Evolutionary conservation across 2,888 invertebrate species (phyloP), one percentile per base, ranked within the genome.

Genomic region (Eupithecia abbreviata): DNA sequence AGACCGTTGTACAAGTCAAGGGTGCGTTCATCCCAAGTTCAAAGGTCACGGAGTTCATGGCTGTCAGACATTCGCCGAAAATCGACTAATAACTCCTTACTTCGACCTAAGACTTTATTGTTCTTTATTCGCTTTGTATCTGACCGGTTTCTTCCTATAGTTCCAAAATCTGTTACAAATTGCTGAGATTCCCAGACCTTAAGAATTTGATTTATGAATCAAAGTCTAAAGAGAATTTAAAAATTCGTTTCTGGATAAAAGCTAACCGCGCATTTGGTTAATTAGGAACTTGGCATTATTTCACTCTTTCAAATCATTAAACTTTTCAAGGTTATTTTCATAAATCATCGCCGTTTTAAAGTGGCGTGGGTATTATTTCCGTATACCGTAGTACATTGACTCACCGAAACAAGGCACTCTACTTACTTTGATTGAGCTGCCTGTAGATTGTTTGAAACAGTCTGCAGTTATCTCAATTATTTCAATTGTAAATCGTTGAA

Each of bases 11-110:
- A 87, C 91, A 87, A 93, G 90, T 94, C 93, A 93, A 94, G 94
- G 94, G 93, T 92, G 91, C 92, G 88, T 91, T 92, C 90, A 92
- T 92, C 90, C 88, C 90, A 93, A 93, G 93, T 93, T 93, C 94
- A 93, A 90, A 93, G 94, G 91, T 93, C 93, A 86, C 81, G 43
- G 87, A 89, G 93, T 89, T 94, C 94, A 93, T 85, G 90, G 90
- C 86, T 88, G 72, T 65, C 68, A 78, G 75, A 76, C 78, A 67
- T 78, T 78, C 72, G 84, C 86, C 80, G 80, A 86, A 84, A 80
- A 75, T 83, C 84, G 82, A 77, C 82, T 47, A 58, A 73, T 42
- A 71, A 58, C 18, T 58, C 55, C 18, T 58, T 58, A 9, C 55
- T 58, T 18, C 9, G 18, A 18, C 18, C 18, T 18, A 55, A 55